phyloP scores from a whole-genome alignment of 2,888 invertebrate genomes.

The Ariolimax columbianus region DNA sequence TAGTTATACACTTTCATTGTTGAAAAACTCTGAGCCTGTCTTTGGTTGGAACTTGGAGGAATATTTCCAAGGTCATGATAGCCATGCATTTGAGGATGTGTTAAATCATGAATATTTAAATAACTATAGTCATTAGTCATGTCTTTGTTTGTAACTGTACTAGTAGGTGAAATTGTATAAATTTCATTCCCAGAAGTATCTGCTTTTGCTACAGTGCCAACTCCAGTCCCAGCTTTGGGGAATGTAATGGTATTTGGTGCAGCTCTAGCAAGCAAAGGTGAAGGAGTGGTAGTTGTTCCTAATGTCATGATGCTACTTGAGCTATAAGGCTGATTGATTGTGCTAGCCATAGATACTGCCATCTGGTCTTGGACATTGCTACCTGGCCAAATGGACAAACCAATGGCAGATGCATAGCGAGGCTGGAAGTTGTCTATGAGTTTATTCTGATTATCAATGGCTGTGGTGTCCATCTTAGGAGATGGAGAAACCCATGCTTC shows the following conservation, averaged over 20 bases:
- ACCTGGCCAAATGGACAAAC: slow-evolving; percentile 39
- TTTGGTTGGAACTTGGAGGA: slow-evolving; percentile 4
- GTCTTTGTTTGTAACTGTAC: not conserved
- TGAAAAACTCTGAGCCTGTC: not conserved
- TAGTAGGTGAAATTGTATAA: not conserved
- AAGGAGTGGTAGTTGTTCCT: not conserved
- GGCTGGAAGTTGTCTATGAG: slow-evolving; percentile 22
- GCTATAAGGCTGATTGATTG: not conserved
- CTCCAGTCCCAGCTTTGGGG: not conserved
- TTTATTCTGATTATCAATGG: slow-evolving; percentile 3
- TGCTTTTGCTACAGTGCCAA: not conserved
- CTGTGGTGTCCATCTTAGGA: slow-evolving; percentile 4
- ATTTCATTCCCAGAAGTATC: not conserved
- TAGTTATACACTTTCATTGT: not conserved
- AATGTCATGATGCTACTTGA: not conserved
- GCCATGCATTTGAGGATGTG: slow-evolving; percentile 7
- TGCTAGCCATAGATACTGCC: not conserved
- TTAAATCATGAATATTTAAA: not conserved
- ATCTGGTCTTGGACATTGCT: not conserved
- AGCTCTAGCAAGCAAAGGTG: not conserved
- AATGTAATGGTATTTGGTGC: not conserved
- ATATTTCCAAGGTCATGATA: not conserved
- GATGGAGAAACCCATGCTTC: slow-evolving; percentile 36
- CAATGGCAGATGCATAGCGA: slow-evolving; percentile 40
- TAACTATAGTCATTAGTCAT: not conserved